phyloP scores from a whole-genome alignment of 23 tunicate species.

The Styela plicata region DNA sequence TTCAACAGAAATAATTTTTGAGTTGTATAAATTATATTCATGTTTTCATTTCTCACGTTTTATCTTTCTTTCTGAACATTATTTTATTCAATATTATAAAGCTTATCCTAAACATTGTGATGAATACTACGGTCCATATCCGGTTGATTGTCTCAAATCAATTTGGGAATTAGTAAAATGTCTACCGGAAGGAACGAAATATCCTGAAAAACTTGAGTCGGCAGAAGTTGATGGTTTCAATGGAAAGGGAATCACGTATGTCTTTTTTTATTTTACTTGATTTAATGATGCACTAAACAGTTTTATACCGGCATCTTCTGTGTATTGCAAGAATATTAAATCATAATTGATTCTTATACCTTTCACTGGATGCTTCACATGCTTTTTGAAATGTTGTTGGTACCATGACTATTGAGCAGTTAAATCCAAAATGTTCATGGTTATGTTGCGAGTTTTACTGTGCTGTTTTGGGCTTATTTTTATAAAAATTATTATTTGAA shows the following conservation, averaged over 20 bases:
- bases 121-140: constrained; percentile 12
- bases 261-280: too few relatives aligned
- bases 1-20: neutral
- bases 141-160: constrained; percentile 6
- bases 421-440: too few relatives aligned
- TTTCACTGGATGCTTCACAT: too few relatives aligned
- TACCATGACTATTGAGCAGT: too few relatives aligned
- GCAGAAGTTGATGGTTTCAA: neutral
- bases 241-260: neutral
- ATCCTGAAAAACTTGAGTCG: neutral
- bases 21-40: neutral
- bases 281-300: too few relatives aligned
- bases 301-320: too few relatives aligned
- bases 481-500: too few relatives aligned
- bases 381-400: too few relatives aligned
- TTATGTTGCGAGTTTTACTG: too few relatives aligned
- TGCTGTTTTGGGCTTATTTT: too few relatives aligned
- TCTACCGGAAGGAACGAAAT: constrained; percentile 1
- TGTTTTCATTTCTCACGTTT: neutral
- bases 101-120: constrained; percentile 25
- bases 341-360: too few relatives aligned
- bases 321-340: too few relatives aligned
- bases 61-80: neutral
- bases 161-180: constrained; percentile 9
- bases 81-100: neutral